A percentile compares a stretch with the other conserved stretches of the same genome.
Evolutionary conservation across 2,888 invertebrate genomes (phyloP).

Genomic region (Sinohyriopsis cumingii): DNA sequence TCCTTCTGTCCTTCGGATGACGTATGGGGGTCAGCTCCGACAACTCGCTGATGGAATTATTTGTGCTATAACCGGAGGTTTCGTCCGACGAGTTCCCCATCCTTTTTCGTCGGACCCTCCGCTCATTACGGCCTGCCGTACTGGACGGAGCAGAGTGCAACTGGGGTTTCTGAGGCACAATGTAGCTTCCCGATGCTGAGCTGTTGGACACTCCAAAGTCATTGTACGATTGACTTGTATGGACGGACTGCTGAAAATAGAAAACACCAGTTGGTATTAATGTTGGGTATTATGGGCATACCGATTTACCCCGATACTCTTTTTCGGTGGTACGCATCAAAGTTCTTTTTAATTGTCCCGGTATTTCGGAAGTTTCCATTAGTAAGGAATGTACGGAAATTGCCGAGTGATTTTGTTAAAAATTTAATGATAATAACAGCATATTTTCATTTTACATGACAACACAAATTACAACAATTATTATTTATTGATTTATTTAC

Average conservation of each 20-base stretch:
- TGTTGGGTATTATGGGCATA: too few species aligned
- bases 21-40: slow-evolving; percentile 31
- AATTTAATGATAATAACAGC: too few species aligned
- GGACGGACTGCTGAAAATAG: slow-evolving; percentile 27
- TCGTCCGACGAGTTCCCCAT: slow-evolving; percentile 17
- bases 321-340: too few species aligned
- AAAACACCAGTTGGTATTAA: neutral
- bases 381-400: too few species aligned
- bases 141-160: slow-evolving; percentile 25
- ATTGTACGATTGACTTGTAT: slow-evolving; percentile 25
- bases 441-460: too few species aligned
- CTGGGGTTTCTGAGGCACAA: slow-evolving; percentile 19
- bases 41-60: slow-evolving; percentile 45
- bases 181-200: slow-evolving; percentile 23
- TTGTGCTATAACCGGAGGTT: slow-evolving; percentile 46
- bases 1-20: slow-evolving; percentile 5
- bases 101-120: slow-evolving; percentile 19
- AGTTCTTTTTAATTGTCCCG: too few species aligned
- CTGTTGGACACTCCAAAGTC: slow-evolving; percentile 28
- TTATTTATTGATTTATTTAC: too few species aligned
- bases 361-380: too few species aligned
- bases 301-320: too few species aligned
- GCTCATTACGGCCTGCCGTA: slow-evolving; percentile 26
- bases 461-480: too few species aligned
- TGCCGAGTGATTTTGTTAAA: too few species aligned